These are phyloP conservation scores for Rhyzopertha dominica DNA, from an alignment of 1,140 invertebrate genomes.

Conservation along the genomic window DNA sequence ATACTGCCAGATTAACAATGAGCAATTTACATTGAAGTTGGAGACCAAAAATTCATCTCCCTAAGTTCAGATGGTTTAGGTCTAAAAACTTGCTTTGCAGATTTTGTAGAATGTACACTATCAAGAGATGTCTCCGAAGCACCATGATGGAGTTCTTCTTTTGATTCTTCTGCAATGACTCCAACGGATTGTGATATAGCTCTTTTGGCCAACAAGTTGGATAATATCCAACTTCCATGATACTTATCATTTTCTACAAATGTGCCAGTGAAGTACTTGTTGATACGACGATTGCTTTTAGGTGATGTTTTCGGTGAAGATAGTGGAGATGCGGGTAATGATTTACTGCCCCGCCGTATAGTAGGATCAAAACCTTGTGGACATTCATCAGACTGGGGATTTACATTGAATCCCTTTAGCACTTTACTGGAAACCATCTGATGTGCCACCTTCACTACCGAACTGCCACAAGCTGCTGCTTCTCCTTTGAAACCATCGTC, in stretches of 20 bases:
- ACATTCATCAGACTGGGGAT: conserved; percentile 36
- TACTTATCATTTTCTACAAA: conserved; percentile 46
- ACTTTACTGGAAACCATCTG: conserved; percentile 60
- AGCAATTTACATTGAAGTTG: conserved; percentile 69
- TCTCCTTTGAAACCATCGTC: conserved; percentile 68
- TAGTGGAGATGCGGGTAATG: conserved; percentile 62
- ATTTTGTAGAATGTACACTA: conserved; percentile 10
- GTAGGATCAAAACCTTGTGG: conserved; percentile 39
- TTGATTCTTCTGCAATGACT: conserved; percentile 45
- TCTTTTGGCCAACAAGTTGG: conserved; percentile 47
- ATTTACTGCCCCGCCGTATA: conserved; percentile 58
- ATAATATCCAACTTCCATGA: conserved; percentile 51
- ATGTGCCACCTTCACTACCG: conserved; percentile 65
- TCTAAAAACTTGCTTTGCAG: conserved; percentile 40
- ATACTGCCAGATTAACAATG: too few relatives aligned
- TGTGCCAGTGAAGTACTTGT: conserved; percentile 51
- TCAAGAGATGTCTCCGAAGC: conserved; percentile 25
- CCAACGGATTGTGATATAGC: conserved; percentile 49
- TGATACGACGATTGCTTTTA: conserved; percentile 49
- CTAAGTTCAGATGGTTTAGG: conserved; percentile 66
- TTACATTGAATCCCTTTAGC: conserved; percentile 31
- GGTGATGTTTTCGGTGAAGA: conserved; percentile 59
- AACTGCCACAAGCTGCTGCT: conserved; percentile 62
- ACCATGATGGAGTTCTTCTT: conserved; percentile 23
- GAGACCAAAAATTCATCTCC: conserved; percentile 81